Base-by-base conservation (phyloP, 2,888 invertebrate species). In the Labia minor region DNA sequence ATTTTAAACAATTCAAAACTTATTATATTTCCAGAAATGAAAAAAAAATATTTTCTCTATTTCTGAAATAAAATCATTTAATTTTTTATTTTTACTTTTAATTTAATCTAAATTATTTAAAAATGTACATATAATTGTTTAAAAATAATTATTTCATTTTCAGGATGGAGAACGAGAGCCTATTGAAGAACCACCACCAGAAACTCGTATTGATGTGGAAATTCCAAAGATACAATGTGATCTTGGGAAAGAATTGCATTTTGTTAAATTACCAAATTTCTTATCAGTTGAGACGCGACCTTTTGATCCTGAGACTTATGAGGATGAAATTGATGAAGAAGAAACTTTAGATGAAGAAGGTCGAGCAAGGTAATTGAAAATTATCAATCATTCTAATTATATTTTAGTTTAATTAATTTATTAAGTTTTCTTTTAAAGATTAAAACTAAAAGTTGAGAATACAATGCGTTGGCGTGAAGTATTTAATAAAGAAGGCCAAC, bases 281-380 rank as follows among this genome's bases (percentile, higher is more conserved):
- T 85, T 99, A 74, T 97, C 96, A 0, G 95, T 99, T 61, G 98
- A 98, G 77, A 96, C 96, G 0, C 82, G 97, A 70, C 98, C 98
- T 0, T 99, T 96, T 75, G 97, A 98, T 76, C 87, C 89, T 0
- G 89, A 87, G 69, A 92, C 93, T 0, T 99, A 98, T 76, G 98
- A 99, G 77, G 97, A 98, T 79, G 99, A 99, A 81, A 93, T 97
- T 71, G 98, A 99, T 75, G 98, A 99, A 73, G 97, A 98, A 77
- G 97, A 97, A 77, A 93, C 94, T 0, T 80, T 96, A 72, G 98
- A 99, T 75, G 98, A 99, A 75, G 99, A 99, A 81, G 99, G 98
- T 74, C 83, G 97, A 68, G 92, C 93, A 4, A 85, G 91, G 84
- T 85, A 71, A 74, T 70, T 64, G 65, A 62, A 64, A 62, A 61